Base-by-base conservation (phyloP, 2,113 vertebrate genomes). In the Corythornis madagascariensis region DNA sequence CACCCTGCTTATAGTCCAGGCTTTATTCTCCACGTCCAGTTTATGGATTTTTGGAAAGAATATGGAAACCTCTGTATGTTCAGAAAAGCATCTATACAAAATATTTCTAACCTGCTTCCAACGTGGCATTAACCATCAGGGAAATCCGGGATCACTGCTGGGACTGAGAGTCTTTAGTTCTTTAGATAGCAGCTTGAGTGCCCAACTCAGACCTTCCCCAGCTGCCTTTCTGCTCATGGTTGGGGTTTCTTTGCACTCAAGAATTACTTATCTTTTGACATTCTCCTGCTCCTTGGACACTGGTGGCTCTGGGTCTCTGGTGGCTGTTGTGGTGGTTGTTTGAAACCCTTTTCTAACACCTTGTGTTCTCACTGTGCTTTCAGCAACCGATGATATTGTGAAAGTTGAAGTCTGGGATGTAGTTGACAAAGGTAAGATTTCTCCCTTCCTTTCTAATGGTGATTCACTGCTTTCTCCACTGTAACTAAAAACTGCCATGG, bases 351-450 rank as follows among this genome's bases (percentile, higher is more conserved):
- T 63, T 75, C 66, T 94, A 76, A 96, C 31, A 2, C 11, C 48
- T 33, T 74, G 13, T 84, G 6, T 67, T 71, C 60, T 86, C 90
- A 4, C 84, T 91, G 26, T 70, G 18, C 11, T 96, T 97, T 73
- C 92, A 99, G 99, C 99, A 93, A 99, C 99, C 63, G 99, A 99
- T 6, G 99, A 99, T 48, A 98, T 99, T 70, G 99, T 99, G 57
- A 99, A 99, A 87, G 99, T 99, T 9, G 99, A 99, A 96, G 99
- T 99, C 88, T 99, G 99, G 99, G 99, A 99, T 31, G 99, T 99
- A 2, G 99, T 99, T 10, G 99, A 99, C 96, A 99, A 99, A 99
- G 99, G 99, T 99, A 95, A 98, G 80, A 63, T 55, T 59, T 93
- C 5, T 35, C 71, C 53, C 47, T 90, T 90, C 11, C 15, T 63